Base-by-base conservation (phyloP, 2,888 invertebrate genomes). In the Oeneis ivallda region DNA sequence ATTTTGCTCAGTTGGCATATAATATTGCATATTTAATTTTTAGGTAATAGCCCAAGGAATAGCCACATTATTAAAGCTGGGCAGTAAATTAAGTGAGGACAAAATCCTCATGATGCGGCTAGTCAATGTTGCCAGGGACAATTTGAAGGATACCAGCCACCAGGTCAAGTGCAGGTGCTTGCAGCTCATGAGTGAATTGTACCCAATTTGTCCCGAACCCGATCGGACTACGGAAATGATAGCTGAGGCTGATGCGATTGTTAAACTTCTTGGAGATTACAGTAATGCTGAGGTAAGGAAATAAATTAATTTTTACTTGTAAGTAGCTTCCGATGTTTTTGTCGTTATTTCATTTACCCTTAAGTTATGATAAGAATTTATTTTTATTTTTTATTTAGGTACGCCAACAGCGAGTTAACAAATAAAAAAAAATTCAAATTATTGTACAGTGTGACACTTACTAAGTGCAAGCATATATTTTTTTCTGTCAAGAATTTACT, bases 241-340 rank as follows among this genome's bases (percentile, higher is more conserved):
- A 11, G 85, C 90, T 0, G 94, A 94, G 70, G 93, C 94, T 37
- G 93, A 94, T 75, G 91, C 93, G 50, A 93, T 94, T 68, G 91
- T 96, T 9, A 94, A 94, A 75, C 91, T 98, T 62, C 93, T 98
- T n/a, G 95, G 95, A 26, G 95, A 96, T 72, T 98, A 97, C 85
- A 96, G 97, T 53, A 94, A 96, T 83, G 95, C 96, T 39, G 94
- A 94, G 93, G 92, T 92, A 56, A 13, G n/a, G 9, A 13, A 3
- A 41, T 41, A 13, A 1, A 13, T 11, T 43, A 11, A 13, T 13
- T 37, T 37, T 37, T 37, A 37, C 7, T 3, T 37, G 7, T 37
- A 37, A 37, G 8, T 37, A 9, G 1, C 37, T 37, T 37, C 37
- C 4, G 7, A 37, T 9, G 1, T 37, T 7, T n/a, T 0, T 43